A percentile compares a stretch with the other conserved stretches of the same genome.
These are phyloP conservation scores for Sicus ferrugineus DNA, from an alignment of 2,888 invertebrate species.

Conservation along the genomic window DNA sequence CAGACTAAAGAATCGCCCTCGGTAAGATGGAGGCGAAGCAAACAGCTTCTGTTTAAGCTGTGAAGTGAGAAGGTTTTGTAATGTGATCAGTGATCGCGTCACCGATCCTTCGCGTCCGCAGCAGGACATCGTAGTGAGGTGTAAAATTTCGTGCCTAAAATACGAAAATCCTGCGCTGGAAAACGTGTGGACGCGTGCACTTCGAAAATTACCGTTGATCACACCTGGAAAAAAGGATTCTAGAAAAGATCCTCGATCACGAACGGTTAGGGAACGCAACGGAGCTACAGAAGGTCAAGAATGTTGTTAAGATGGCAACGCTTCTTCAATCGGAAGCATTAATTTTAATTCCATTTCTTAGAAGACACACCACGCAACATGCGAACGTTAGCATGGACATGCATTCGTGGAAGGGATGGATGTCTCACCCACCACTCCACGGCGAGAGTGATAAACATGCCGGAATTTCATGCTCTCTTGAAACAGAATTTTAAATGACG, in stretches of 20 bases:
- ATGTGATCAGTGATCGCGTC: constrained; percentile 29
- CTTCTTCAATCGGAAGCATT: no score
- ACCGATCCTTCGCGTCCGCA: constrained; percentile 21
- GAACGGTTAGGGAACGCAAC: neutral
- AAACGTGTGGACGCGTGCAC: constrained; percentile 12
- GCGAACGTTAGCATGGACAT: neutral
- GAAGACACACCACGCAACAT: neutral
- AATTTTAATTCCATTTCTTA: neutral
- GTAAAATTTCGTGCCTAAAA: constrained; percentile 2
- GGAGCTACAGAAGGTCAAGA: neutral
- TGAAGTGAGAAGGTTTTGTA: constrained; percentile 33
- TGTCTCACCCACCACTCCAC: neutral
- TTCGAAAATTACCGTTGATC: neutral
- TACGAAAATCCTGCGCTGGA: neutral
- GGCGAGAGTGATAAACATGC: neutral
- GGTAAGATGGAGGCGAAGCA: no score
- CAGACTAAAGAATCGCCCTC: neutral
- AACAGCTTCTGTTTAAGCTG: neutral
- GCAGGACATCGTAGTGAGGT: neutral
- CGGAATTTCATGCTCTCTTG: constrained; percentile 14
- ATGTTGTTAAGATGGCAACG: neutral
- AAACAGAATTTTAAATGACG: neutral
- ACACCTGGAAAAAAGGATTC: neutral
- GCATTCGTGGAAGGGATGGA: neutral
- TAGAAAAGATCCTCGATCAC: neutral